Evolutionary conservation across 2,888 invertebrate species (phyloP).

Genomic region (Meteorus colon): DNA sequence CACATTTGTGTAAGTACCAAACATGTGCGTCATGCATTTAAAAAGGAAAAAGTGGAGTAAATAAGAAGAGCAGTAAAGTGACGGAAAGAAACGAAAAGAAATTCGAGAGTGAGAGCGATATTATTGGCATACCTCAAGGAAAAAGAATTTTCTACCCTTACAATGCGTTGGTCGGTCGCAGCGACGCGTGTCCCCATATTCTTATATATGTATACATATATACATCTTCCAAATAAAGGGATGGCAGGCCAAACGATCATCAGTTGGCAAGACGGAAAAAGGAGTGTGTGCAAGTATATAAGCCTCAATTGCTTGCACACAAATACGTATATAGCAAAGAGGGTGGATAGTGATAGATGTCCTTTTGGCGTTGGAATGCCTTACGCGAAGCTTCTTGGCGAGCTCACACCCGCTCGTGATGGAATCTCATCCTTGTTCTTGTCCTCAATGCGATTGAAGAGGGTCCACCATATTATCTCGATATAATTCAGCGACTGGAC

Average conservation of each 20-base stretch:
- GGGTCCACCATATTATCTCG: conserved; percentile 43
- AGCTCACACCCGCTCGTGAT: conserved; percentile 50
- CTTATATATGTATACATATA: conserved; percentile 55
- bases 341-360: conserved; percentile 68
- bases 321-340: conserved; percentile 20
- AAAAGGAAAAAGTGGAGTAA: too few relatives aligned
- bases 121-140: conserved; percentile 72
- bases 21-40: too few relatives aligned
- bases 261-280: conserved; percentile 34
- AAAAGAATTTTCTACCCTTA: conserved; percentile 70
- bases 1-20: too few relatives aligned
- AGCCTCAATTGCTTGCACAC: conserved; percentile 64
- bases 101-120: conserved; percentile 65
- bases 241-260: conserved; percentile 25
- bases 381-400: conserved; percentile 50
- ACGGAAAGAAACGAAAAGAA: conserved; percentile 22
- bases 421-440: conserved; percentile 50
- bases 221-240: conserved; percentile 30
- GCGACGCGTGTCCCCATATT: conserved; percentile 51
- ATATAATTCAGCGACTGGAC: conserved; percentile 29
- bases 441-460: conserved; percentile 35
- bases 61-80: not conserved
- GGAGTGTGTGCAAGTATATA: conserved; percentile 54
- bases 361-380: conserved; percentile 67
- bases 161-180: conserved; percentile 43